A percentile compares a stretch with the other conserved stretches of the same genome.
These are phyloP conservation scores for Amia ocellicauda DNA, from an alignment of 2,113 vertebrate species.

Conservation along the genomic window DNA sequence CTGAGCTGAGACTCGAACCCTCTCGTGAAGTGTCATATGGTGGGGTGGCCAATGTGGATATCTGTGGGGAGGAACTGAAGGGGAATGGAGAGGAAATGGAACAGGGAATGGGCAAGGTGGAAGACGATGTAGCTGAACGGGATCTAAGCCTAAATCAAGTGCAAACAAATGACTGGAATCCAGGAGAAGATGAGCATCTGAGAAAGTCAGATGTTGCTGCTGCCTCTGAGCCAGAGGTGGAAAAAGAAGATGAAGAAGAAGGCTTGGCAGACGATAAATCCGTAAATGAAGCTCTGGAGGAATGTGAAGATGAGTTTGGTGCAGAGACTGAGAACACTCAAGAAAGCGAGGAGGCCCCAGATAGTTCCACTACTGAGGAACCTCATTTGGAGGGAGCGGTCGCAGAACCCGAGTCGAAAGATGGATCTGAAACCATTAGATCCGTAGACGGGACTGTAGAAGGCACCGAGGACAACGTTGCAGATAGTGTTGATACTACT, in stretches of 20 bases:
- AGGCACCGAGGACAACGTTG: constrained; percentile 7
- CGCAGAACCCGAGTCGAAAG: constrained; percentile 6
- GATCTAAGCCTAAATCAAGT: too few species aligned
- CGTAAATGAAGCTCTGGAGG: constrained; percentile 13
- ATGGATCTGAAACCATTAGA: constrained; percentile 14
- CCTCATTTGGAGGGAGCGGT: not conserved
- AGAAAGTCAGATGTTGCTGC: too few species aligned
- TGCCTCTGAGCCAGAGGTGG: too few species aligned
- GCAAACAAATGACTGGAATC: too few species aligned
- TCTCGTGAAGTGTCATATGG: constrained; percentile 16
- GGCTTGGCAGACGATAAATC: constrained; percentile 11
- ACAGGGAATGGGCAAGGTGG: constrained; percentile 13
- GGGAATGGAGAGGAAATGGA: constrained; percentile 13
- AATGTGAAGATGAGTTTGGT: constrained; percentile 29
- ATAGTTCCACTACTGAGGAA: not conserved
- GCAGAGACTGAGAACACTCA: constrained; percentile 22
- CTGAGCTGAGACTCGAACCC: not conserved
- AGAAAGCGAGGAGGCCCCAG: constrained; percentile 22
- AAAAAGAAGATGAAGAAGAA: constrained; percentile 12
- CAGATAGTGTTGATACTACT: constrained; percentile 17
- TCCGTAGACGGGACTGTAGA: constrained; percentile 8
- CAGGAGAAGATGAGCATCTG: too few species aligned
- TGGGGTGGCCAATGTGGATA: constrained; percentile 25
- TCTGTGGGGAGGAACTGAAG: constrained; percentile 29
- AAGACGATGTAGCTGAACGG: too few species aligned